Evolutionary conservation across 2,797 vertebrate species (phyloP), one percentile per base, ranked within the genome.

Genomic region (Oryzias sinensis): DNA sequence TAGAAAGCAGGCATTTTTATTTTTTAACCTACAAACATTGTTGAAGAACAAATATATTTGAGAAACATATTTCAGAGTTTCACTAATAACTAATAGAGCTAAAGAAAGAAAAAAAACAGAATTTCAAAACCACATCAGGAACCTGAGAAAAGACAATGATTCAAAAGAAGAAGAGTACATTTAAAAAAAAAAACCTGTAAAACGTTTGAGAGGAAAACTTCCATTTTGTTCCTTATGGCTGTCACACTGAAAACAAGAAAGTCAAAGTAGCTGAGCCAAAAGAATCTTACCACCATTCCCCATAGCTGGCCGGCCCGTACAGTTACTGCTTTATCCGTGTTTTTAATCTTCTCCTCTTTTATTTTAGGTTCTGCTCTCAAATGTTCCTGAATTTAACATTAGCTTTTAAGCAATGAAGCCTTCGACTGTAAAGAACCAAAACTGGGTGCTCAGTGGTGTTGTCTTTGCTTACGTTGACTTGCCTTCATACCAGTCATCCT

Each of bases 401-500:
- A 14, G 14, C 53, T 33, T 72, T 61, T 20, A 16, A 27, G 17
- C 27, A 66, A 52, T 33, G 0, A 33, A 48, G 65, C 41, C 46
- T 41, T 60, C 15, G 5, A 57, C 14, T 18, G 33, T 44, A 18
- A 62, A 57, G 48, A 56, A 41, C 46, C 15, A 69, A 61, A 56
- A 53, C 33, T 24, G 6, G 24, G 24, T 44, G 5, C 29, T 59
- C 18, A 49, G 15, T 65, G 15, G 3, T 60, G 41, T 53, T 29
- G 17, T 49, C 51, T 66, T 67, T 47, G 41, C 54, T 18, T 67
- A 42, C 4, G 25, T 87, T 56, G 68, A 22, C 13, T 29, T 53
- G 53, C 82, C 79, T 70, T 47, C 85, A 89, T 88, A 65, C 77
- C 86, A 70, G 20, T 58, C 78, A 86, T 88, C 81, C 79, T 49